A percentile compares a stretch with the other conserved stretches of the same genome.
Conservation (phyloP, 2,888 invertebrate genomes). For the Oscheius sp. region DNA sequence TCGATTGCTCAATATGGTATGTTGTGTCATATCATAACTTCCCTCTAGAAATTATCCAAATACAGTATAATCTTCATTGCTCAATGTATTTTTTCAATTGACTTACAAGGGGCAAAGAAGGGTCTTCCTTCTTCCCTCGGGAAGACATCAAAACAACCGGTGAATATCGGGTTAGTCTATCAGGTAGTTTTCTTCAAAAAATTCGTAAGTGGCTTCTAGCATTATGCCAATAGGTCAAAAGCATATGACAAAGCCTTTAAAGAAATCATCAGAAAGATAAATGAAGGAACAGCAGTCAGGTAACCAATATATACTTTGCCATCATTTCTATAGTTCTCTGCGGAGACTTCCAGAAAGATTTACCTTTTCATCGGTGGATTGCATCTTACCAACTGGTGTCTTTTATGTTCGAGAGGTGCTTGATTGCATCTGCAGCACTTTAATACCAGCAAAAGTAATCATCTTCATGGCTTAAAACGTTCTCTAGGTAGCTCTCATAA, state of each 20-base stretch:
- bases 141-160: slow-evolving; percentile 7
- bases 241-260: slow-evolving; percentile 64
- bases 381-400: slow-evolving; percentile 63
- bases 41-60: background rate
- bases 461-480: background rate
- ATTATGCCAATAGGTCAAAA: slow-evolving; percentile 57
- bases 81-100: slow-evolving; percentile 3
- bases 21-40: background rate
- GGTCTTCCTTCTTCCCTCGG: background rate
- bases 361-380: slow-evolving; percentile 58
- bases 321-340: slow-evolving; percentile 56
- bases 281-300: slow-evolving; percentile 55
- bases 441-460: slow-evolving; percentile 48
- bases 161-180: slow-evolving; percentile 17
- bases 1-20: slow-evolving; percentile 1
- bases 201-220: slow-evolving; percentile 25
- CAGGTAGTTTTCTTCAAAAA: slow-evolving; percentile 10
- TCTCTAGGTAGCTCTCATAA: slow-evolving; percentile 57
- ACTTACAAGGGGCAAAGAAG: slow-evolving; percentile 6
- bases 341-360: slow-evolving; percentile 52
- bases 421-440: slow-evolving; percentile 63
- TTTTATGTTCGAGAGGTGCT: slow-evolving; percentile 65
- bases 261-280: slow-evolving; percentile 59
- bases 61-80: background rate
- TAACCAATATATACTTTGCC: slow-evolving; percentile 9